Conservation (phyloP, 2,797 vertebrate species). For the Graptemys geographica region DNA sequence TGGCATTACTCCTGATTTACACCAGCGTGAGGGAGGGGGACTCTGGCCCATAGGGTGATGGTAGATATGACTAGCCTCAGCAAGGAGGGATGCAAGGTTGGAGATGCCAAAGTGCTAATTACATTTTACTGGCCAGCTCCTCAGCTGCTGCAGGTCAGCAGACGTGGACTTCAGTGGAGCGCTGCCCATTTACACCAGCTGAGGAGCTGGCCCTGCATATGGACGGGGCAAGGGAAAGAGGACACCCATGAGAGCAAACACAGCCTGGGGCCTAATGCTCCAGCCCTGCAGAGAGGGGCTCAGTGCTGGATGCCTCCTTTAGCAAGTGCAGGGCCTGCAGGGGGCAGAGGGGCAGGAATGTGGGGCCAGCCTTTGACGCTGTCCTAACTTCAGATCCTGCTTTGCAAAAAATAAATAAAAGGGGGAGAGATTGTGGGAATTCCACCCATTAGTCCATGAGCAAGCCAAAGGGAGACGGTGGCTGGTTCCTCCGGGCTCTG, state of each 20-base stretch:
- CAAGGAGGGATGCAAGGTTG: neutral
- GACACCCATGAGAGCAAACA: neutral
- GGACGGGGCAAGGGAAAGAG: neutral
- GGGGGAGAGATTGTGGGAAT: neutral
- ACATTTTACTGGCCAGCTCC: neutral
- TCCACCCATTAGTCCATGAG: slow-evolving; percentile 18
- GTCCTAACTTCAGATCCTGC: neutral
- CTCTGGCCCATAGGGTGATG: neutral
- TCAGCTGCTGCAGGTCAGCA: neutral
- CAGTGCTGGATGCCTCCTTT: neutral
- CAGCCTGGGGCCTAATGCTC: neutral
- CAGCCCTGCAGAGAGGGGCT: neutral
- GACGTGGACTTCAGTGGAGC: neutral
- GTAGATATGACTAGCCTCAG: neutral
- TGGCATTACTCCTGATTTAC: neutral
- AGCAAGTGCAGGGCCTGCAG: neutral
- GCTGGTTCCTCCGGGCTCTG: neutral
- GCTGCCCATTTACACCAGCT: neutral
- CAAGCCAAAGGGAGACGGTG: slow-evolving; percentile 14
- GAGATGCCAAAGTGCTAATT: neutral
- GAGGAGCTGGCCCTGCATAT: too few species aligned
- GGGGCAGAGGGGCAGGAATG: neutral
- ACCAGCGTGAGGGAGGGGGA: neutral
- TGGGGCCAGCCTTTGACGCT: neutral
- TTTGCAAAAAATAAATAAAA: neutral